Conservation (phyloP, 1,140 invertebrate genomes). For the Pissodes strobi region DNA sequence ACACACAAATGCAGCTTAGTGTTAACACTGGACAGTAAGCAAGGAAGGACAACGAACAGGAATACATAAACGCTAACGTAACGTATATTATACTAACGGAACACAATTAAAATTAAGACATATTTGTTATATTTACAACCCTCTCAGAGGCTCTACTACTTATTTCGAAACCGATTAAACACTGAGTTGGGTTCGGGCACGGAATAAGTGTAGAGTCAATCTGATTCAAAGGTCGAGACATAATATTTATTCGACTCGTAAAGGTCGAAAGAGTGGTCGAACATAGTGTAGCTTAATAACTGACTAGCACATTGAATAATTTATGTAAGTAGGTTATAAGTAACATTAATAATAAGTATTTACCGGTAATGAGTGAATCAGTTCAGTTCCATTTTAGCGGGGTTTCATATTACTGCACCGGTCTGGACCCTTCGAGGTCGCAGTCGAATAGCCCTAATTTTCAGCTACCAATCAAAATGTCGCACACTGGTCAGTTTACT, state of each 20-base stretch:
- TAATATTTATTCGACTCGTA: conserved; percentile 20
- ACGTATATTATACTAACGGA: conserved; percentile 42
- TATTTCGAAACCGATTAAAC: too few species aligned
- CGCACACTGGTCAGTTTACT: background rate
- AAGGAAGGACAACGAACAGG: conserved; percentile 53
- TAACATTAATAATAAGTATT: conserved; percentile 27
- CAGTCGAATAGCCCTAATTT: conserved; percentile 34
- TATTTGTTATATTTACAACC: conserved; percentile 15
- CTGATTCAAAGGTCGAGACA: too few species aligned
- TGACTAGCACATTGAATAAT: conserved; percentile 35
- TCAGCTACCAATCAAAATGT: conserved; percentile 15
- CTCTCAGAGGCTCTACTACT: background rate
- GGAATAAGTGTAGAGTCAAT: too few species aligned
- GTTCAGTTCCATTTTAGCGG: conserved; percentile 47
- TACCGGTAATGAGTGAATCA: conserved; percentile 46
- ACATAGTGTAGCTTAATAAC: conserved; percentile 35
- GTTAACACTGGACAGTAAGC: conserved; percentile 57
- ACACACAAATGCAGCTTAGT: conserved; percentile 55
- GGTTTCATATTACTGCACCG: conserved; percentile 39
- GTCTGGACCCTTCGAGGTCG: conserved; percentile 36
- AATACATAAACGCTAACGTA: conserved; percentile 47
- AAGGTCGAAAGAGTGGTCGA: conserved; percentile 25
- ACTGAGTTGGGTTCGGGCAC: too few species aligned
- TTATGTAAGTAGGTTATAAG: conserved; percentile 26
- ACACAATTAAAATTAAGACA: conserved; percentile 46